Percentiles rank a stretch among this genome's conserved stretches.
Conservation (phyloP, 23 tunicate species). For the Styela plicata region DNA sequence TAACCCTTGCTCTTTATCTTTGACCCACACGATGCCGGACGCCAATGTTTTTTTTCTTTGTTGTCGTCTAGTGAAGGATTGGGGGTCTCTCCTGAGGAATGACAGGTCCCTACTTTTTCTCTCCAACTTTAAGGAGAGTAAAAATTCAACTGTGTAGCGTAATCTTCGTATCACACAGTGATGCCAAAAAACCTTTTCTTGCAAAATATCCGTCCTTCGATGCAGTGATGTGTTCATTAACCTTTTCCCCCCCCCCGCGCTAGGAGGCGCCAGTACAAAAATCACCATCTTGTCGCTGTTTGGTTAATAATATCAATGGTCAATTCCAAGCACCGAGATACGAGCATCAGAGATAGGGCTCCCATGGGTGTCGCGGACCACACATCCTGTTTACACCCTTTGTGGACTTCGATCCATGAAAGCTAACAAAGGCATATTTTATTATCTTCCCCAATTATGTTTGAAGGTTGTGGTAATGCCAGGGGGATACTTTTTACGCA, state of each 20-base stretch:
- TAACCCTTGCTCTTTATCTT: slow-evolving; percentile 7
- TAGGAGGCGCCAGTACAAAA: slow-evolving; percentile 74
- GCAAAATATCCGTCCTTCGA: slow-evolving; percentile 39
- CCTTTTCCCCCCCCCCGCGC: slow-evolving; percentile 77
- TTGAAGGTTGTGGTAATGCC: slow-evolving; percentile 31
- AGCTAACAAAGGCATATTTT: slow-evolving; percentile 58
- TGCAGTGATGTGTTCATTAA: slow-evolving; percentile 26
- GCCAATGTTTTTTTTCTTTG: slow-evolving; percentile 5
- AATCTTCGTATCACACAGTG: slow-evolving; percentile 28
- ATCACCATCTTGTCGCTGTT: slow-evolving; percentile 58
- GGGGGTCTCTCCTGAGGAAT: neutral
- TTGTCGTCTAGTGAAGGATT: neutral
- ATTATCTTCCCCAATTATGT: slow-evolving; percentile 60
- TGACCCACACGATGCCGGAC: slow-evolving; percentile 30
- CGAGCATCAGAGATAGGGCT: slow-evolving; percentile 28
- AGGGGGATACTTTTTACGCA: slow-evolving; percentile 76
- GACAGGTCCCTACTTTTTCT: no score
- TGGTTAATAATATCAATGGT: slow-evolving; percentile 34
- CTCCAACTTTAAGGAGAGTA: neutral
- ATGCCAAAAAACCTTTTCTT: slow-evolving; percentile 11
- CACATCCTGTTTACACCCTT: slow-evolving; percentile 80
- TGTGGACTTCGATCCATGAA: slow-evolving; percentile 45
- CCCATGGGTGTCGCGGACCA: slow-evolving; percentile 37
- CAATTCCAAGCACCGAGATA: slow-evolving; percentile 32
- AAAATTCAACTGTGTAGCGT: neutral